Conservation (phyloP, 2,113 vertebrate genomes). For the Centropristis striata region DNA sequence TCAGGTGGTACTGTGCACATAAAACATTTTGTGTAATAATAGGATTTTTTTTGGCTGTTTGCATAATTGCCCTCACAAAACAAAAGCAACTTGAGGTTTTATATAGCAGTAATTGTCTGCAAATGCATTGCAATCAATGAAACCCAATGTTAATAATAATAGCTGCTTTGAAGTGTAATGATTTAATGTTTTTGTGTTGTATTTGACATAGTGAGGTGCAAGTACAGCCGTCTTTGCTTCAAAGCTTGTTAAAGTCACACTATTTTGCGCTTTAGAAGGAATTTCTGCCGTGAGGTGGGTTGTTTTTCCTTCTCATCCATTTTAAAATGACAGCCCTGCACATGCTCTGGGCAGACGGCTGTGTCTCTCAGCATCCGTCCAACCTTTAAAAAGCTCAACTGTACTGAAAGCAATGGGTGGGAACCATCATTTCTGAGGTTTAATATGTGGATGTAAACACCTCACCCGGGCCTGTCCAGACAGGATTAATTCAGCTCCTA, state of each 20-base stretch:
- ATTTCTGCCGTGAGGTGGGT: constrained; percentile 11
- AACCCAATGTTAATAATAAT: too few species aligned
- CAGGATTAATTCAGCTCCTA: constrained; percentile 75
- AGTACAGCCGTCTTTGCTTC: background rate
- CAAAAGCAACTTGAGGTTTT: background rate
- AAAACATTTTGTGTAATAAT: background rate
- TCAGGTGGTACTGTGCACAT: too few species aligned
- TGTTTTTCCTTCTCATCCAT: background rate
- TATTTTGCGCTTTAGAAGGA: background rate
- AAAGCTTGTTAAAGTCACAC: background rate
- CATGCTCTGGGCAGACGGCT: constrained; percentile 57
- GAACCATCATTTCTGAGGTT: constrained; percentile 64
- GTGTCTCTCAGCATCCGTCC: constrained; percentile 65
- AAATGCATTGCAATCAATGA: too few species aligned
- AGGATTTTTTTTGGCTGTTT: too few species aligned
- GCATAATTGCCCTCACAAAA: background rate
- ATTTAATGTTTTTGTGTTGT: background rate
- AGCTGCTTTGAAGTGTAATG: too few species aligned
- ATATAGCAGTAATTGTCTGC: background rate
- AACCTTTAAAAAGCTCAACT: constrained; percentile 59
- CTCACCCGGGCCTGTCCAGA: constrained; percentile 78
- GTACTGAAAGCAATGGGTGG: constrained; percentile 74
- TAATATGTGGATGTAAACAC: constrained; percentile 85
- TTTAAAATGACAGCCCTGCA: constrained; percentile 29
- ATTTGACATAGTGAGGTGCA: constrained; percentile 1